phyloP scores from a whole-genome alignment of 2,888 invertebrate species.

The Oscheius myriophilus region DNA sequence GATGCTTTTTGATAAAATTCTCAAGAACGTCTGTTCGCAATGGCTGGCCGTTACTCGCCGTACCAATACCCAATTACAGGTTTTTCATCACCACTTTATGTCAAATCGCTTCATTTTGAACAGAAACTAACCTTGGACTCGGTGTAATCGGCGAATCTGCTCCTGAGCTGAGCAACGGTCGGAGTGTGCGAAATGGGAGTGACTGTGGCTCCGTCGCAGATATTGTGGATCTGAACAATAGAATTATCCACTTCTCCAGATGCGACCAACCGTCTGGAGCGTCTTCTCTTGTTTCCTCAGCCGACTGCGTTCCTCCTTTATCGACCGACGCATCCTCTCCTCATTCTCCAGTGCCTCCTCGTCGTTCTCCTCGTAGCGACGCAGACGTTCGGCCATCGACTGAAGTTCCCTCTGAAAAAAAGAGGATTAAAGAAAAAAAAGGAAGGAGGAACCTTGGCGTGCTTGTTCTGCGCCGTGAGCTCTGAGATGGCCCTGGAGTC shows the following conservation, averaged over 20 bases:
- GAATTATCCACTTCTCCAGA: not conserved
- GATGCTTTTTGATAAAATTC: too few relatives aligned
- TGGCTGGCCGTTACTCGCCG: too few relatives aligned
- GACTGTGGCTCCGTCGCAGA: not conserved
- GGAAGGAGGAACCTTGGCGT: constrained; percentile 24
- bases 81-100: too few relatives aligned
- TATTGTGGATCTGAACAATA: constrained; percentile 11
- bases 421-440: not conserved
- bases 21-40: not conserved
- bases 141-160: constrained; percentile 4
- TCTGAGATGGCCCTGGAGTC: constrained; percentile 21
- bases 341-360: constrained; percentile 35
- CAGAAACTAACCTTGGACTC: too few relatives aligned
- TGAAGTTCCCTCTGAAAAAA: constrained; percentile 47
- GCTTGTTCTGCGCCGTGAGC: constrained; percentile 30
- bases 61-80: too few relatives aligned
- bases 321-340: constrained; percentile 20
- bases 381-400: constrained; percentile 47
- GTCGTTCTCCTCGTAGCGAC: constrained; percentile 51
- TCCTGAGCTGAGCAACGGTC: constrained; percentile 20
- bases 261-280: constrained; percentile 17
- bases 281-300: constrained; percentile 15
- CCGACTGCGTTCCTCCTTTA: constrained; percentile 17
- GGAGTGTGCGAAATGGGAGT: constrained; percentile 7
- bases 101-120: too few relatives aligned